Evolutionary conservation across 2,113 vertebrate genomes (phyloP), one percentile per base, ranked within the genome.

Genomic region (Lichenostomus cassidix): DNA sequence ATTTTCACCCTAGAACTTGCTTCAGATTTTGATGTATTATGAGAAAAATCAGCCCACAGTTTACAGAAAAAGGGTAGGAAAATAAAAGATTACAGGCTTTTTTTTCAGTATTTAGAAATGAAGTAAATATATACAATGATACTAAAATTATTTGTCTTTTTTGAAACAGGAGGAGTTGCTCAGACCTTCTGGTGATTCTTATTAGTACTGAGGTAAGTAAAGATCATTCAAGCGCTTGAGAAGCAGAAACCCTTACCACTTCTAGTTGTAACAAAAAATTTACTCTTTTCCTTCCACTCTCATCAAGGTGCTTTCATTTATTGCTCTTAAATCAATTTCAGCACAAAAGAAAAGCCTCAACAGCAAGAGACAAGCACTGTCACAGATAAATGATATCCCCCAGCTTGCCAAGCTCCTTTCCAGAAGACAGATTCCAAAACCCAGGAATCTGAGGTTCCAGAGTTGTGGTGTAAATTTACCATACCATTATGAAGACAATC

Each of bases 401-500:
- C 8, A 47, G 18, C 8, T 56, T 5, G 4, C 31, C 17, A 59
- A 83, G 44, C 27, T 42, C 16, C 18, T 75, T 75, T 78, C 47
- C 35, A 35, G 62, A 31, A 49, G 37, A 37, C 21, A 15, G 12
- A 53, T 44, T 53, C 47, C 31, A 67, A 69, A 53, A 2, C 4
- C 3, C 19, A 16, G 19, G 31, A 71, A 58, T 25, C 23, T 3
- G 3, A 42, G 10, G 12, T 35, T 62, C 53, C 11, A 28, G 24
- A 67, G n/a, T 9, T 44, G n/a, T 2, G 16, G 21, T 29, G 22
- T 4, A 29, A 68, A 79, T 27, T 4, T 23, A 25, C 25, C 10
- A 3, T 2, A 1, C 12, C 25, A 9, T 15, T 68, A 47, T 0
- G 1, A 59, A 28, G 31, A 44, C 1, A 2, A 19, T 29, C 22